Evolutionary conservation across 2,797 vertebrate genomes (phyloP).

Genomic region (Xenops minutus): DNA sequence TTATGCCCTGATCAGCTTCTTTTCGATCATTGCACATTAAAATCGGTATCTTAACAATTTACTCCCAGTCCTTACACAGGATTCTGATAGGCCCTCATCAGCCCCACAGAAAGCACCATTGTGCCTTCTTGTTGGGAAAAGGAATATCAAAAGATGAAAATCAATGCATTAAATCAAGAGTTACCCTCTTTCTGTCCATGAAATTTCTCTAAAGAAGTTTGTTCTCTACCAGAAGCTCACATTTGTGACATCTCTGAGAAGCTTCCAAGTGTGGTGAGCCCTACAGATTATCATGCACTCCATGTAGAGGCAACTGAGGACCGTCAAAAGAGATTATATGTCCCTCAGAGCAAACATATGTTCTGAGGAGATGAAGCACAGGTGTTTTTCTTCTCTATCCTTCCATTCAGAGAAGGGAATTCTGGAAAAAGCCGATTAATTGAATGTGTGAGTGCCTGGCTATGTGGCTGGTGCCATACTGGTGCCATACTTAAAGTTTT

Average conservation of each 20-base stretch:
- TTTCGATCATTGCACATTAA: not conserved
- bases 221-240: not conserved
- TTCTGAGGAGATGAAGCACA: not conserved
- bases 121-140: not conserved
- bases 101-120: not conserved
- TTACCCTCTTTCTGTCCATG: not conserved
- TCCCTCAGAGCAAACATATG: not conserved
- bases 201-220: not conserved
- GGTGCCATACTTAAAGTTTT: not conserved
- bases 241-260: not conserved
- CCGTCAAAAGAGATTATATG: not conserved
- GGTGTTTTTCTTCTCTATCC: not conserved
- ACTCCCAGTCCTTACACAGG: not conserved
- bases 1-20: accelerated
- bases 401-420: not conserved
- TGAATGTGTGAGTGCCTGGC: not conserved
- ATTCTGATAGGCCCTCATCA: not conserved
- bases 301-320: not conserved
- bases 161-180: not conserved
- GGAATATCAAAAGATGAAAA: not conserved
- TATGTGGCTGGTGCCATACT: no score
- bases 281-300: not conserved
- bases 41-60: not conserved
- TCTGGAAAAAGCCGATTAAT: not conserved
- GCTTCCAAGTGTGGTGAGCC: not conserved